Conservation (phyloP, 2,888 invertebrate species). For the Cheilosia variabilis region DNA sequence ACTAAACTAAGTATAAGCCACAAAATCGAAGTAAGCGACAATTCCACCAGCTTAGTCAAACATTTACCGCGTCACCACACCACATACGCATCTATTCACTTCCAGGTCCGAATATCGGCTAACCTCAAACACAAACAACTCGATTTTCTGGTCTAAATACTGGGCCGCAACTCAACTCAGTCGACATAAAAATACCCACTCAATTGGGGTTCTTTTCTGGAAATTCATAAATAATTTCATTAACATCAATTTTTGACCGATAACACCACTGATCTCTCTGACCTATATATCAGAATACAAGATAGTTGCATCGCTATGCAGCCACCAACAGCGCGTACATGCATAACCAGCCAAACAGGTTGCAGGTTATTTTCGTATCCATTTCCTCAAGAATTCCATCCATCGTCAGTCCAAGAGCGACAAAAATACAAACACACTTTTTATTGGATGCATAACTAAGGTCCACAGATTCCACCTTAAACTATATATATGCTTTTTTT, state of each 20-base stretch:
- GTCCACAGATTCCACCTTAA: neutral
- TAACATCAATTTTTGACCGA: constrained; percentile 2
- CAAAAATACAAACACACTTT: neutral
- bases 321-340: neutral
- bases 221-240: constrained; percentile 2
- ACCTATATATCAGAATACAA: constrained; percentile 24
- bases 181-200: neutral
- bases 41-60: too few species aligned
- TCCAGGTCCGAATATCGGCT: too few species aligned
- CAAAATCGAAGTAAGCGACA: too few species aligned
- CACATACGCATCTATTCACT: too few species aligned
- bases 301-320: constrained; percentile 7
- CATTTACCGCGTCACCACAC: too few species aligned
- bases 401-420: neutral
- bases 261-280: constrained; percentile 44
- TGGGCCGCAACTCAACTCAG: neutral
- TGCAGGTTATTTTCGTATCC: constrained; percentile 43
- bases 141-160: too few species aligned
- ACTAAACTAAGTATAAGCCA: too few species aligned
- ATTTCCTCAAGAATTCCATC: constrained; percentile 44
- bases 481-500: too few species aligned
- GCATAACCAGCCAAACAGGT: constrained; percentile 31
- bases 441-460: constrained; percentile 39
- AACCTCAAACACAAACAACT: too few species aligned
- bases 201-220: neutral